Percentiles rank a stretch among this genome's conserved stretches.
Evolutionary conservation across 2,113 vertebrate genomes (phyloP).

Genomic region (Channa argus): DNA sequence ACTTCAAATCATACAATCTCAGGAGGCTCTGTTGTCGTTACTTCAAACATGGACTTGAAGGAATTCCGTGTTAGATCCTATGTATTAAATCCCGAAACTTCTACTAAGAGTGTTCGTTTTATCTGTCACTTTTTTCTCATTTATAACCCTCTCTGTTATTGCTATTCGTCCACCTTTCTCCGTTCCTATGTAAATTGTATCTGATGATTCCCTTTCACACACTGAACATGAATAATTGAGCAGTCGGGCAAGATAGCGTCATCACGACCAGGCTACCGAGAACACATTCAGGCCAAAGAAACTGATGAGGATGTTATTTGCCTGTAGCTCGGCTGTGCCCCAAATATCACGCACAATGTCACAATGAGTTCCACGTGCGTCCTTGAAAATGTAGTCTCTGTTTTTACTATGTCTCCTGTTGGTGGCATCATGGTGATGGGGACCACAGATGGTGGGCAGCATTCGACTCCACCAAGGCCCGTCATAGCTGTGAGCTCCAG

Average conservation of each 20-base stretch:
- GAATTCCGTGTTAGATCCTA: constrained; percentile 24
- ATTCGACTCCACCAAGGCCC: constrained; percentile 25
- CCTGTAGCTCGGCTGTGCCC: constrained; percentile 63
- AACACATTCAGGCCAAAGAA: constrained; percentile 74
- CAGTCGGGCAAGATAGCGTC: constrained; percentile 41
- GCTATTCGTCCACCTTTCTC: not conserved
- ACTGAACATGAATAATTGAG: constrained; percentile 59
- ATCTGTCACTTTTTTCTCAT: constrained; percentile 27
- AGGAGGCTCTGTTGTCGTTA: constrained; percentile 59
- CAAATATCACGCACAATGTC: constrained; percentile 75
- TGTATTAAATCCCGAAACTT: constrained; percentile 16
- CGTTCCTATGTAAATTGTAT: not conserved
- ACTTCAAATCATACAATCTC: constrained; percentile 72
- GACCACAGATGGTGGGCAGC: constrained; percentile 46
- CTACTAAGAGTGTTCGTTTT: constrained; percentile 2
- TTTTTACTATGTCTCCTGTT: constrained; percentile 53
- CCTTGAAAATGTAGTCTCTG: constrained; percentile 70
- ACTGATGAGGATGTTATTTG: constrained; percentile 67
- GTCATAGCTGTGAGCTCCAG: constrained; percentile 7
- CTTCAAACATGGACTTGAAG: constrained; percentile 47
- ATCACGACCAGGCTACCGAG: constrained; percentile 26
- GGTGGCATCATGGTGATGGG: constrained; percentile 46
- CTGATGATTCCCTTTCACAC: constrained; percentile 53
- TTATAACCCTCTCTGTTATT: constrained; percentile 17
- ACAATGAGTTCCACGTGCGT: constrained; percentile 65